These are phyloP conservation scores for Benthosema pterotum DNA, from an alignment of 2,797 vertebrate genomes.

Conservation along the genomic window DNA sequence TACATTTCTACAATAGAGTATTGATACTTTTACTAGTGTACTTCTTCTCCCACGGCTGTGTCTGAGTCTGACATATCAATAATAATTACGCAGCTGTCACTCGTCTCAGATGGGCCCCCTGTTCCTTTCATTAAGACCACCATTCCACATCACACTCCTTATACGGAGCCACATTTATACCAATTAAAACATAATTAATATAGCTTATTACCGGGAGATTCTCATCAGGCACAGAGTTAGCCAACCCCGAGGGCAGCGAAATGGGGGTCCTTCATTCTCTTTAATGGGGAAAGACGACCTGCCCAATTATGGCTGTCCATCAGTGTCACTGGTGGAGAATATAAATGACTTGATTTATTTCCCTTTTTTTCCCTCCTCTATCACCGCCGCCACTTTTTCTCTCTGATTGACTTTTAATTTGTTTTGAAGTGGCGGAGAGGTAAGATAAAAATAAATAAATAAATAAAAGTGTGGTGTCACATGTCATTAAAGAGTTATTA, in stretches of 20 bases:
- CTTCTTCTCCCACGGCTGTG: too few relatives aligned
- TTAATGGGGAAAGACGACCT: conserved; percentile 72
- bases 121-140: conserved; percentile 73
- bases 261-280: conserved; percentile 68
- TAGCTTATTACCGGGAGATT: conserved; percentile 80
- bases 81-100: conserved; percentile 79
- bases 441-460: conserved; percentile 10
- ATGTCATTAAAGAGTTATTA: conserved; percentile 65
- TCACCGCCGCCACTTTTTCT: conserved; percentile 50
- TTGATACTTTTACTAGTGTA: too few relatives aligned
- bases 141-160: conserved; percentile 69
- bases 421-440: conserved; percentile 54
- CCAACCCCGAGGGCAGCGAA: conserved; percentile 66
- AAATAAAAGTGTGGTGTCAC: conserved; percentile 47
- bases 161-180: conserved; percentile 78
- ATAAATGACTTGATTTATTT: conserved; percentile 67
- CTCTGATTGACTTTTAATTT: conserved; percentile 75
- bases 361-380: conserved; percentile 37
- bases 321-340: conserved; percentile 73
- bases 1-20: too few relatives aligned
- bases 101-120: conserved; percentile 56
- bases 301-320: conserved; percentile 81
- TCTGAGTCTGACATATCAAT: conserved; percentile 73
- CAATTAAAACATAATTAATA: conserved; percentile 84
- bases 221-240: conserved; percentile 71